Evolutionary conservation across 2,797 vertebrate species (phyloP).

Genomic region (Anniella stebbinsi): DNA sequence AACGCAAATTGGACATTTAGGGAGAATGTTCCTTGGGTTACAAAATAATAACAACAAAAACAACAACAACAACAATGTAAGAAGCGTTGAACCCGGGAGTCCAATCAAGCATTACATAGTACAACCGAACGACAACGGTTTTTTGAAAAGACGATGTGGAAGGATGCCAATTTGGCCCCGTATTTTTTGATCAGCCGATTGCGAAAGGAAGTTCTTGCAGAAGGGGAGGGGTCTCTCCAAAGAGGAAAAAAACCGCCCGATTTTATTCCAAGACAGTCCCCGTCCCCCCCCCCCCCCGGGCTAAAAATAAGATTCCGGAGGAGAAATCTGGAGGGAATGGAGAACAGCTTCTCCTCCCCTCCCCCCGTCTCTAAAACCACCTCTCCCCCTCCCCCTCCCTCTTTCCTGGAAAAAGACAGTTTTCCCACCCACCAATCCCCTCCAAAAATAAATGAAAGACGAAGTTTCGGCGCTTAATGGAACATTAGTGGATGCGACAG

Average conservation of each 20-base stretch:
- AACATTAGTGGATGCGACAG: neutral
- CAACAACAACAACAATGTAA: neutral
- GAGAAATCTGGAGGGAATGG: neutral
- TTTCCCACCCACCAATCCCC: neutral
- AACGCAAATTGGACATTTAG: neutral
- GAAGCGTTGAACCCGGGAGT: neutral
- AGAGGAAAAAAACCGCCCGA: neutral
- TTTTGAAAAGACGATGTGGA: neutral
- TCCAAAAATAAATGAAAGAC: slow-evolving; percentile 48
- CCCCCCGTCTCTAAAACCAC: too few species aligned
- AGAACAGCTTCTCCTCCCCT: neutral
- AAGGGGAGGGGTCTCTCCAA: too few species aligned
- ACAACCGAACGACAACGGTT: neutral
- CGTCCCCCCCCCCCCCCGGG: too few species aligned
- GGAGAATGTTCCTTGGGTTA: neutral
- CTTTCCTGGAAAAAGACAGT: neutral
- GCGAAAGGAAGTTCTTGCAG: too few species aligned
- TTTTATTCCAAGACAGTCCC: too few species aligned
- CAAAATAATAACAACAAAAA: neutral
- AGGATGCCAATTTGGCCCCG: neutral
- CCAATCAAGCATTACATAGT: fast-evolving
- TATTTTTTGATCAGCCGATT: neutral
- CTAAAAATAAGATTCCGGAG: neutral
- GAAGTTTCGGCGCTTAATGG: slow-evolving; percentile 15
- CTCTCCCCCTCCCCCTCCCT: slow-evolving; percentile 6